phyloP scores from a whole-genome alignment of 2,888 invertebrate species.

The Balanococcus diminutus region DNA sequence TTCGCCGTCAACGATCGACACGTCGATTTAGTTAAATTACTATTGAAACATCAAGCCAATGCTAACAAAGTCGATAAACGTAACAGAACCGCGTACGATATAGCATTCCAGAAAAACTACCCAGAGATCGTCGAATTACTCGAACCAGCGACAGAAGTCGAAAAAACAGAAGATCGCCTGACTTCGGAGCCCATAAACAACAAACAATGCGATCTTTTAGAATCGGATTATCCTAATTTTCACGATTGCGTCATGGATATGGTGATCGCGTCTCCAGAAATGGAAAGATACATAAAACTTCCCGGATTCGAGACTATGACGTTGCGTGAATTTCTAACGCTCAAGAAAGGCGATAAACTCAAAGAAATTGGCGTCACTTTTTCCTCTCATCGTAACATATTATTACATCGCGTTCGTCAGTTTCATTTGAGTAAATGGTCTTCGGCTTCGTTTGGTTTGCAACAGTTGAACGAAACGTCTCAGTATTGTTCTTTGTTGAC shows the following conservation, averaged over 20 bases:
- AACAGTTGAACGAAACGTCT: not conserved
- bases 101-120: constrained; percentile 39
- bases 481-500: not conserved
- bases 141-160: not conserved
- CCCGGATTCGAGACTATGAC: not conserved
- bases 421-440: constrained; percentile 35
- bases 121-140: not conserved
- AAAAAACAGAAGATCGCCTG: not conserved
- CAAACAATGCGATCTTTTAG: not conserved
- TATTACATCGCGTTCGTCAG: not conserved
- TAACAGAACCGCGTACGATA: not conserved
- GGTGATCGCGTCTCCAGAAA: not conserved
- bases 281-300: not conserved
- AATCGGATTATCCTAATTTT: not conserved
- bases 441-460: constrained; percentile 11
- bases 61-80: constrained; percentile 22
- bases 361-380: constrained; percentile 14
- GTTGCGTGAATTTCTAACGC: constrained; percentile 17
- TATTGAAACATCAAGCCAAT: not conserved
- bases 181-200: not conserved
- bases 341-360: constrained; percentile 21
- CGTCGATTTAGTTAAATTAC: not conserved
- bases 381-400: constrained; percentile 6
- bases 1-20: constrained; percentile 8
- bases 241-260: not conserved